phyloP scores from a whole-genome alignment of 1,140 invertebrate species.

The Drosophila orena region DNA sequence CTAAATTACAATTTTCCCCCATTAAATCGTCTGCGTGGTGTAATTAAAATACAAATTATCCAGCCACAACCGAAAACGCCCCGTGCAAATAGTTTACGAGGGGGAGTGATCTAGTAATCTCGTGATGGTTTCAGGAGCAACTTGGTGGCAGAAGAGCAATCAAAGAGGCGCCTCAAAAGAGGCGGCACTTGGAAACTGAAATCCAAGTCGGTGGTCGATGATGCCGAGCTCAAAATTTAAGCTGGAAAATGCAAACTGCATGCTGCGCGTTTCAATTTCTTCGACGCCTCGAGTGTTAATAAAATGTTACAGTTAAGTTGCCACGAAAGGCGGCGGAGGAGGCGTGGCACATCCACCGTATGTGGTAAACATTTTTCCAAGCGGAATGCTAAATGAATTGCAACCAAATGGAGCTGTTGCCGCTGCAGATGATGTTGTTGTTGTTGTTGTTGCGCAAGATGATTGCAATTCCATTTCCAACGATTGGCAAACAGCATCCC shows the following conservation, averaged over 20 bases:
- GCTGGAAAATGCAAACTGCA: conserved; percentile 39
- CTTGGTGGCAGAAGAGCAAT: conserved; percentile 56
- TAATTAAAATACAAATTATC: conserved; percentile 50
- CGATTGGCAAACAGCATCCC: conserved; percentile 67
- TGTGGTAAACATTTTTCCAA: conserved; percentile 51
- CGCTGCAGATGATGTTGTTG: conserved; percentile 15
- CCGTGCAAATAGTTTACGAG: conserved; percentile 18
- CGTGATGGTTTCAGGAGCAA: background rate
- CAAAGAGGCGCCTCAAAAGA: conserved; percentile 41
- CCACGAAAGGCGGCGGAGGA: conserved; percentile 8
- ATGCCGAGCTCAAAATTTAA: conserved; percentile 18
- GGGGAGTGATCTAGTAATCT: conserved; percentile 14
- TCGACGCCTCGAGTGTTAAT: conserved; percentile 73
- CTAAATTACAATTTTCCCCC: conserved; percentile 21
- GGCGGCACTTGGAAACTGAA: conserved; percentile 49
- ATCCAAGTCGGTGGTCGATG: conserved; percentile 33
- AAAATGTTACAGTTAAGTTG: conserved; percentile 79
- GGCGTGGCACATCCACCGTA: conserved; percentile 23
- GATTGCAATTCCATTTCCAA: conserved; percentile 78
- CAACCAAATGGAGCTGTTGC: conserved; percentile 53
- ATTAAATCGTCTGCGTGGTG: conserved; percentile 5
- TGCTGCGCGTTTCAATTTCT: conserved; percentile 44
- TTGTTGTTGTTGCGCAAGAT: conserved; percentile 56
- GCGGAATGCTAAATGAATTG: conserved; percentile 72
- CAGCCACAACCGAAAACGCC: conserved; percentile 34